Evolutionary conservation across 2,113 vertebrate species (phyloP), one percentile per base, ranked within the genome.

Genomic region (Micromys minutus): DNA sequence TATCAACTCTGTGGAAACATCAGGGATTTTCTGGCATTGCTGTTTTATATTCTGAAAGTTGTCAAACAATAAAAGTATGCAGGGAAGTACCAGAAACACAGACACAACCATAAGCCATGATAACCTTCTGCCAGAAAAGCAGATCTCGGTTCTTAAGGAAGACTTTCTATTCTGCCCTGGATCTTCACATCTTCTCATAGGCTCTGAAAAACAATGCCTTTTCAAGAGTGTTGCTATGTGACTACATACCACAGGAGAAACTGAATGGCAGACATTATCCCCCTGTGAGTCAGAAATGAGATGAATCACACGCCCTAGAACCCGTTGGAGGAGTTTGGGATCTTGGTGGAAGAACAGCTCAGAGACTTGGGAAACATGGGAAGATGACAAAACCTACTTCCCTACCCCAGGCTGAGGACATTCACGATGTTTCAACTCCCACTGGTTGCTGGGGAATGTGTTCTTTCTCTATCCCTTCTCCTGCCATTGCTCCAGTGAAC

Each of bases 301-400:
- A 11, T 76, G 91, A 97, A 59, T 97, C 96, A 93, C 34, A 87
- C 29, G 45, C n/a, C 29, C 81, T 31, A 17, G 93, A 90, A 96
- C 90, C 76, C 94, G 95, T 75, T 87, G 89, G 95, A 91, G 93
- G 86, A 87, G 67, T 96, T 96, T 69, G 85, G 91, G 47, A 89
- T 93, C 89, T 65, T 88, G 86, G 88, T 0, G 0, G 50, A 92
- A 89, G 86, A 84, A 95, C 80, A 52, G 65, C 89, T 97, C 91
- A 93, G 90, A 95, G 86, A 45, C 91, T 96, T 96, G 94, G 89
- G 95, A 96, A 96, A 94, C 94, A 84, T 22, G 76, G 88, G 77
- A 36, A 90, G 96, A 69, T 86, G 87, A 97, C 39, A 71, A 55
- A 67, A 39, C 45, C 80, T 39, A 85, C 91, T 94, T 87, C n/a